Percentiles rank a stretch among this genome's conserved stretches.
Conservation (phyloP, 2,797 vertebrate genomes). For the Masticophis lateralis region DNA sequence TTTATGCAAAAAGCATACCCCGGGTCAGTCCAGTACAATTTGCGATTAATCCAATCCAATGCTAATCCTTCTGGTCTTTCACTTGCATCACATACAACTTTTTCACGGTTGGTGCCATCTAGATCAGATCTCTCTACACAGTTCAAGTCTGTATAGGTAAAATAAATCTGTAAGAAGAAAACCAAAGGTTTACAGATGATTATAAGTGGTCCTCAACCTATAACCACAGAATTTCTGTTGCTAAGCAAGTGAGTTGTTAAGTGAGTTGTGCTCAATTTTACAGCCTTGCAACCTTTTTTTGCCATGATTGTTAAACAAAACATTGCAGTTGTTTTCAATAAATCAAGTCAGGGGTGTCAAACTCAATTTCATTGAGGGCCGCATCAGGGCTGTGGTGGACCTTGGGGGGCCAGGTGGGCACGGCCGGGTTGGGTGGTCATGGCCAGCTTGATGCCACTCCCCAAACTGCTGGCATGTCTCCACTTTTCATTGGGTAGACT, state of each 20-base stretch:
- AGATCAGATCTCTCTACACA: conserved; percentile 83
- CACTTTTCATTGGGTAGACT: no score
- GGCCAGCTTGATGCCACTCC: no score
- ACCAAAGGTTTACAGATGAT: conserved; percentile 14
- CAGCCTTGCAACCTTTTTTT: neutral
- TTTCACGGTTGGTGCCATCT: conserved; percentile 77
- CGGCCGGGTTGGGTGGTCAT: no score
- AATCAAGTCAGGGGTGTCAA: neutral
- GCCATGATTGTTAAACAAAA: neutral
- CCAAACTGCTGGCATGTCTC: no score
- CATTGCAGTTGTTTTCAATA: neutral
- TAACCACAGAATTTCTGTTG: neutral
- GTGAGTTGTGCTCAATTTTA: neutral
- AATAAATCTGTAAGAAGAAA: conserved; percentile 82
- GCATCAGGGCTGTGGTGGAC: no score
- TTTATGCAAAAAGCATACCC: conserved; percentile 69
- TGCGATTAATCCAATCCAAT: conserved; percentile 87
- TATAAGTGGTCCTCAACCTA: neutral
- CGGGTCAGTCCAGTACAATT: conserved; percentile 90
- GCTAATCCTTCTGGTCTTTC: conserved; percentile 81
- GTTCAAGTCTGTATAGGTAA: conserved; percentile 79
- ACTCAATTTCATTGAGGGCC: no score
- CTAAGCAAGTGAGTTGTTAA: neutral
- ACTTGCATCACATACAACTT: conserved; percentile 74
- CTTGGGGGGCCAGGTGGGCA: no score